These are phyloP conservation scores for Sebastes matsubarae DNA, from an alignment of 2,797 vertebrate species.

Conservation along the genomic window DNA sequence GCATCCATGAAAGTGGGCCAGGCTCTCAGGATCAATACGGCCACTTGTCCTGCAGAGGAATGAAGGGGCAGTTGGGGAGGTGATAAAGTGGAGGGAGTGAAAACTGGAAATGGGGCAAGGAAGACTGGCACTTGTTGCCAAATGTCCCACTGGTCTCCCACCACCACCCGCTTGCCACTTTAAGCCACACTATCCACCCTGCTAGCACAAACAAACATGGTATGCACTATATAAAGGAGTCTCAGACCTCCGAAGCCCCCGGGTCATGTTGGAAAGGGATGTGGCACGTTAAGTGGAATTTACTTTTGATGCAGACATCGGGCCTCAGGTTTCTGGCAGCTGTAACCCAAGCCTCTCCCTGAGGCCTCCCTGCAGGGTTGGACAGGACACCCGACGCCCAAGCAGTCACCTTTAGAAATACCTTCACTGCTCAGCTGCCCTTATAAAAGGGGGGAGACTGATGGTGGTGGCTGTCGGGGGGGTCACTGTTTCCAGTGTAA, in stretches of 20 bases:
- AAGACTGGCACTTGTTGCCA: conserved; percentile 39
- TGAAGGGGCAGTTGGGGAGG: conserved; percentile 1
- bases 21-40: conserved; percentile 55
- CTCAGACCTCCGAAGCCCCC: conserved; percentile 63
- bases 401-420: conserved; percentile 73
- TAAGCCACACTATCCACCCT: conserved; percentile 44
- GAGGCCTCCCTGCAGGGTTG: conserved; percentile 55
- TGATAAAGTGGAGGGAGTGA: conserved; percentile 49
- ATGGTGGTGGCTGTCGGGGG: not conserved
- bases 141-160: conserved; percentile 49
- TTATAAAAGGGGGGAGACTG: conserved; percentile 57
- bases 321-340: conserved; percentile 76
- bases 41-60: conserved; percentile 55
- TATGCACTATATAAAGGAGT: conserved; percentile 80
- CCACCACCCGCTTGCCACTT: conserved; percentile 35
- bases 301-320: conserved; percentile 83
- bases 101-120: conserved; percentile 53
- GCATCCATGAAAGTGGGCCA: conserved; percentile 34
- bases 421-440: conserved; percentile 57
- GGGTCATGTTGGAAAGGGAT: conserved; percentile 76
- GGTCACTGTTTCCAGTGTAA: conserved; percentile 22
- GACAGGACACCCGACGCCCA: conserved; percentile 65
- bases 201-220: conserved; percentile 74
- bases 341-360: conserved; percentile 72
- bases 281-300: conserved; percentile 85